phyloP scores from a whole-genome alignment of 2,797 vertebrate genomes.

The Furcifer pardalis region DNA sequence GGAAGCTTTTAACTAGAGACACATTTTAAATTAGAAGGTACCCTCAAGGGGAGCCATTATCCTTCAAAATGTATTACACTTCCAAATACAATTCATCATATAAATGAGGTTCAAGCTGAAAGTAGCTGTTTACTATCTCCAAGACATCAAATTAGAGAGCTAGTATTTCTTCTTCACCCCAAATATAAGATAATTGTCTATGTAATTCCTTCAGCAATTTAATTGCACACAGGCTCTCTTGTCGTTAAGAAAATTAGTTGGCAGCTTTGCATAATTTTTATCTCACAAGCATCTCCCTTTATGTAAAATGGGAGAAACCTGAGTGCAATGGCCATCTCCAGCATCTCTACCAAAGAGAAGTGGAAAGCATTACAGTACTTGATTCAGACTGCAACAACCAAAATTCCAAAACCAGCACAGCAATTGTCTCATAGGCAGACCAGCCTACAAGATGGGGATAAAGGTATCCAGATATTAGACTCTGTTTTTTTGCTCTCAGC shows the following conservation, averaged over 20 bases:
- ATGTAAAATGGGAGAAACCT: neutral
- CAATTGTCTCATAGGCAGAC: too few species aligned
- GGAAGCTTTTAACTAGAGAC: slow-evolving; percentile 33
- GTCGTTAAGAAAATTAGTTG: slow-evolving; percentile 59
- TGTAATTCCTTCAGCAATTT: slow-evolving; percentile 68
- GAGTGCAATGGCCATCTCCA: neutral
- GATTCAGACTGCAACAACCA: too few species aligned
- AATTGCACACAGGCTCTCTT: slow-evolving; percentile 61
- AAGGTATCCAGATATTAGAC: too few species aligned
- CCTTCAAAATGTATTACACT: slow-evolving; percentile 45
- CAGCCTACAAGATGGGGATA: too few species aligned
- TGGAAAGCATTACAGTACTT: neutral
- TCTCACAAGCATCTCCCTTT: slow-evolving; percentile 40
- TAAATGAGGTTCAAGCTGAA: slow-evolving; percentile 61
- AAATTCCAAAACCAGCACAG: too few species aligned
- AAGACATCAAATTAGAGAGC: slow-evolving; percentile 66
- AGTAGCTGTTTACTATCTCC: slow-evolving; percentile 66
- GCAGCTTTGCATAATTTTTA: slow-evolving; percentile 56
- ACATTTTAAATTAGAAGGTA: slow-evolving; percentile 53
- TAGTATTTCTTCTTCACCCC: slow-evolving; percentile 71
- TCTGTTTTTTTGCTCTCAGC: too few species aligned
- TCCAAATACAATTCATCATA: slow-evolving; percentile 61
- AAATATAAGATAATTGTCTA: slow-evolving; percentile 66
- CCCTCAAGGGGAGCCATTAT: slow-evolving; percentile 46
- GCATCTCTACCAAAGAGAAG: neutral